Percentiles rank a stretch among this genome's conserved stretches.
Conservation (phyloP, 2,113 vertebrate genomes). For the Platichthys flesus region DNA sequence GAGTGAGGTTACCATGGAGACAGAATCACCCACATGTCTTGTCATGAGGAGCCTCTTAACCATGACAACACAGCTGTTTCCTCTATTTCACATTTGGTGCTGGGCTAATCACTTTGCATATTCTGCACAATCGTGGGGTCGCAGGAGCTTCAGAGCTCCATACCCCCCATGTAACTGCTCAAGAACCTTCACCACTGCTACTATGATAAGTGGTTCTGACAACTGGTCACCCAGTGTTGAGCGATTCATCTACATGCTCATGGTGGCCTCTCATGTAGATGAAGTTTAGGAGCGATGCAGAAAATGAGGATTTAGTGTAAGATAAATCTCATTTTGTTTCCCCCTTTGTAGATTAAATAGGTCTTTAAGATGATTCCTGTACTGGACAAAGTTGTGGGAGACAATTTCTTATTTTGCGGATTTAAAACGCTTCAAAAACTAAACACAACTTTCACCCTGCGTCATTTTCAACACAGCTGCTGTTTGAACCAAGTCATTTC, state of each 20-base stretch:
- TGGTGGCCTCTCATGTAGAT: not conserved
- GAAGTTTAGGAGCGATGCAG: slow-evolving; percentile 4
- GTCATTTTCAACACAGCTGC: slow-evolving; percentile 34
- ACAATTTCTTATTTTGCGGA: not conserved
- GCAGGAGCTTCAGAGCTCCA: slow-evolving; percentile 29
- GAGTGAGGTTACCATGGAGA: slow-evolving; percentile 71
- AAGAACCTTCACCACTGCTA: slow-evolving; percentile 19
- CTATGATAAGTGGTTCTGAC: slow-evolving; percentile 12
- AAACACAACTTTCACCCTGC: not conserved
- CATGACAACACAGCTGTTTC: slow-evolving; percentile 76
- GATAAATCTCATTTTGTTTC: not conserved
- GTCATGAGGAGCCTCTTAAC: slow-evolving; percentile 70
- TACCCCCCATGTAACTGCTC: slow-evolving; percentile 25
- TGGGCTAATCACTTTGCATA: slow-evolving; percentile 60
- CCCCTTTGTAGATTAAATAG: not conserved
- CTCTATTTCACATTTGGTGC: slow-evolving; percentile 65
- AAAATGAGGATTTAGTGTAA: not conserved
- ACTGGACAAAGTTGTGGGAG: not conserved
- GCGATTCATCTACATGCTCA: not conserved
- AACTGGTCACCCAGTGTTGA: not conserved
- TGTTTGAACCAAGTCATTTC: slow-evolving; percentile 26
- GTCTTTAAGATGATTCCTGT: not conserved
- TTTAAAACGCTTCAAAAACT: not conserved
- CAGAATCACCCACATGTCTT: slow-evolving; percentile 72
- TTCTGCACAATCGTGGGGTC: slow-evolving; percentile 50